Base-by-base conservation (phyloP, 1,140 invertebrate species). In the Pseudomyrmex flavicornis region DNA sequence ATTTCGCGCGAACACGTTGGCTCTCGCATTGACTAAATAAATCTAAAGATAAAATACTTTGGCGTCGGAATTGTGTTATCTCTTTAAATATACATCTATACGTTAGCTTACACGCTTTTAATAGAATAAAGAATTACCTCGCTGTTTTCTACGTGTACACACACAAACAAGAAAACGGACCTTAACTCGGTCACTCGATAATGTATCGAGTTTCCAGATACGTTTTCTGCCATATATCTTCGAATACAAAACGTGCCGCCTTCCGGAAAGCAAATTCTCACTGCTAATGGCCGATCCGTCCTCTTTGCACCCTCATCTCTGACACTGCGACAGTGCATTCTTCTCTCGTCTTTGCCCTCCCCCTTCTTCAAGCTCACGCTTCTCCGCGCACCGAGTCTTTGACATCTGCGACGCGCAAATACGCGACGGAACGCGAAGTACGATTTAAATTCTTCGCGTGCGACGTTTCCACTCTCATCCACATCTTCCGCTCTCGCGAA, bases 371-470 rank as follows among this genome's bases (percentile, higher is more conserved):
- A 12, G 65, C 52, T 70, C 15, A 50, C 54, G 13, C 48, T 50
- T 83, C 17, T 83, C 17, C 56, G n/a, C 62, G 17, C 10, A 2
- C 13, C 13, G 15, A 52, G 1, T 44, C 52, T 66, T 77, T 83
- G 58, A 72, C 50, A 17, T 58, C 50, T 56, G 58, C 52, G 13
- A 83, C 15, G 12, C 9, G 52, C 52, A 56, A 74, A 80, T 77
- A 82, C 59, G 48, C 48, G 44, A 22, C n/a, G 44, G 48, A 70
- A 52, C 68, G 70, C 54, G 62, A 15, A 80, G 54, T 56, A 12
- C 65, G 72, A 85, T 85, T 85, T 86, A 73, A 87, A 87, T 87
- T 82, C 84, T 63, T 65, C 59, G 65, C 22, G 61, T 22, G 70
- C 35, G 17, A 5, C 22, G n/a, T 58, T 68, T 48, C 70, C 26